Percentiles rank a stretch among this genome's conserved stretches.
Evolutionary conservation across 2,113 vertebrate species (phyloP).

Genomic region (Meleagris gallopavo): DNA sequence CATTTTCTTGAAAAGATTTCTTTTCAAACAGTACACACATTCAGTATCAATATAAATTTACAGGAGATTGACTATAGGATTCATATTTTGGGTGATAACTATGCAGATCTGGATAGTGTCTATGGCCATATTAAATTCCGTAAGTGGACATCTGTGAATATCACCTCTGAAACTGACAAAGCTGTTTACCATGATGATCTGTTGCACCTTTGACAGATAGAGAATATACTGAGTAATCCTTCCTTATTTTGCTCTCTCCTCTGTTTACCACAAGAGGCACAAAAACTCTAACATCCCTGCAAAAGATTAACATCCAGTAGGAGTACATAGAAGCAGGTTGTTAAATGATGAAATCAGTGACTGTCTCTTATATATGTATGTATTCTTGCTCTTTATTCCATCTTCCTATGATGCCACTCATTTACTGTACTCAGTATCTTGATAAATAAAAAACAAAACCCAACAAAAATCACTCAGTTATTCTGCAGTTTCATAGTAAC

Average conservation of each 20-base stretch:
- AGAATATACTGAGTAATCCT: background rate
- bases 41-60: background rate
- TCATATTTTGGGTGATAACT: background rate
- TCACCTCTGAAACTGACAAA: background rate
- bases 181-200: background rate
- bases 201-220: background rate
- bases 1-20: background rate
- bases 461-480: background rate
- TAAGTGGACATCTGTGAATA: background rate
- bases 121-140: background rate
- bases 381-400: background rate
- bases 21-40: background rate
- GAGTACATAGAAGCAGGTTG: background rate
- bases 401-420: background rate
- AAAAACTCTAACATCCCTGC: background rate
- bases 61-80: background rate
- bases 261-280: background rate
- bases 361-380: background rate
- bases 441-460: background rate
- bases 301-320: background rate
- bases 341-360: background rate
- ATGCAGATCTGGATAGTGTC: background rate
- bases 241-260: background rate
- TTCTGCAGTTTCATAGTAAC: background rate
- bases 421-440: background rate